These are phyloP conservation scores for Radopholus similis DNA, from an alignment of 1,140 invertebrate genomes.

Conservation along the genomic window DNA sequence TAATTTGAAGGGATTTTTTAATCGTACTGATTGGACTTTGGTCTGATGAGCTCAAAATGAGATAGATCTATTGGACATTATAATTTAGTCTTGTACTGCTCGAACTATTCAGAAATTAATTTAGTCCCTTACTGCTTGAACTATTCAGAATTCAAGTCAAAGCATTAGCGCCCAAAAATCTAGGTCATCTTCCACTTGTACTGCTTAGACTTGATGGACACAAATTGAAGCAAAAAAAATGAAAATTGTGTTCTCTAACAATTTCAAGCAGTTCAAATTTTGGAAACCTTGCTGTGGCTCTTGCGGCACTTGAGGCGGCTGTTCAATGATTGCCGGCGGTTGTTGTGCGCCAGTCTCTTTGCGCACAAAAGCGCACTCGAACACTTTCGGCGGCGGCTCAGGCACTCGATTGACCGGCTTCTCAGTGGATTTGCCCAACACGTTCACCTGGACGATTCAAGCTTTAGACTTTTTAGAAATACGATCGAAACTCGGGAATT, in stretches of 20 bases:
- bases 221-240: too few species aligned
- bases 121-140: too few species aligned
- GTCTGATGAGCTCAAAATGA: too few species aligned
- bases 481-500: background rate
- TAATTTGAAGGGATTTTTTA: too few species aligned
- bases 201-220: too few species aligned
- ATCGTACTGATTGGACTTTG: too few species aligned
- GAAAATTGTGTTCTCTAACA: background rate
- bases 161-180: too few species aligned
- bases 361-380: slow-evolving; percentile 10
- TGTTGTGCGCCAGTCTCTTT: background rate
- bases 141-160: too few species aligned
- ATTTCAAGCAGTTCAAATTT: background rate
- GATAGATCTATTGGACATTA: too few species aligned
- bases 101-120: too few species aligned
- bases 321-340: background rate
- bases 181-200: too few species aligned
- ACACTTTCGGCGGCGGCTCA: slow-evolving; percentile 20
- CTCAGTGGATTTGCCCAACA: slow-evolving; percentile 14
- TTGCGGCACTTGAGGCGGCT: slow-evolving; percentile 14
- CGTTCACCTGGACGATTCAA: background rate
- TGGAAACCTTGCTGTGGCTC: background rate
- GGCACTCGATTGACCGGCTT: slow-evolving; percentile 15
- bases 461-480: background rate
- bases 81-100: too few species aligned